These are phyloP conservation scores for Tetranychus urticae DNA, from an alignment of 1,140 invertebrate genomes.

Conservation along the genomic window DNA sequence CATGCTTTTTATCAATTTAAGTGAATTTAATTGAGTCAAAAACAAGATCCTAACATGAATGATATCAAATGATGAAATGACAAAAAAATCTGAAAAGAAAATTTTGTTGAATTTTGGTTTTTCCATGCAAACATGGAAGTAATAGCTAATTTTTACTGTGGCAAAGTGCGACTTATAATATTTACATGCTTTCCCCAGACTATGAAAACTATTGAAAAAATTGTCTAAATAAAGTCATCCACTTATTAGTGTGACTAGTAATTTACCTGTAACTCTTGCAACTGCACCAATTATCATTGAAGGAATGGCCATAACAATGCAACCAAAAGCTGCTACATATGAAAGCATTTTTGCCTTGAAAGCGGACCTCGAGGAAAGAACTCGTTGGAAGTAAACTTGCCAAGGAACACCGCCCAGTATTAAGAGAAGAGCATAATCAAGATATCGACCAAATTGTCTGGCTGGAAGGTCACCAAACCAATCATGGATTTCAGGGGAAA, in stretches of 20 bases:
- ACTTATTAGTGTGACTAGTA: slow-evolving; percentile 14
- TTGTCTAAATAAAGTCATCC: not conserved
- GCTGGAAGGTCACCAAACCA: slow-evolving; percentile 59
- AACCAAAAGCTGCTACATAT: slow-evolving; percentile 85
- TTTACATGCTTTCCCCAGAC: too few relatives aligned
- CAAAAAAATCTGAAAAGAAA: too few relatives aligned
- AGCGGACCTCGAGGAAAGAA: slow-evolving; percentile 81
- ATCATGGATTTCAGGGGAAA: slow-evolving; percentile 52
- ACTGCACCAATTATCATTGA: slow-evolving; percentile 87
- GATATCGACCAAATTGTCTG: slow-evolving; percentile 50
- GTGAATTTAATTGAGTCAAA: too few relatives aligned
- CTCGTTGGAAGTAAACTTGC: slow-evolving; percentile 96
- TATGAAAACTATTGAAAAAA: too few relatives aligned
- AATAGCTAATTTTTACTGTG: too few relatives aligned
- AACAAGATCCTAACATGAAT: too few relatives aligned
- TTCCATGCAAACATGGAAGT: too few relatives aligned
- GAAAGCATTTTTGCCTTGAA: slow-evolving; percentile 72
- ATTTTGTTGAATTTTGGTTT: too few relatives aligned
- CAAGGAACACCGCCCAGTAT: slow-evolving; percentile 95
- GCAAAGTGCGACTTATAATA: too few relatives aligned
- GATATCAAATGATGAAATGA: too few relatives aligned
- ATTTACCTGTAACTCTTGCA: slow-evolving; percentile 59
- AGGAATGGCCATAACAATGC: slow-evolving; percentile 85
- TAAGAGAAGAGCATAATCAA: slow-evolving; percentile 71
- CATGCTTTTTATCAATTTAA: too few relatives aligned